phyloP scores from a whole-genome alignment of 2,888 invertebrate genomes.

The Drosophila phalerata region DNA sequence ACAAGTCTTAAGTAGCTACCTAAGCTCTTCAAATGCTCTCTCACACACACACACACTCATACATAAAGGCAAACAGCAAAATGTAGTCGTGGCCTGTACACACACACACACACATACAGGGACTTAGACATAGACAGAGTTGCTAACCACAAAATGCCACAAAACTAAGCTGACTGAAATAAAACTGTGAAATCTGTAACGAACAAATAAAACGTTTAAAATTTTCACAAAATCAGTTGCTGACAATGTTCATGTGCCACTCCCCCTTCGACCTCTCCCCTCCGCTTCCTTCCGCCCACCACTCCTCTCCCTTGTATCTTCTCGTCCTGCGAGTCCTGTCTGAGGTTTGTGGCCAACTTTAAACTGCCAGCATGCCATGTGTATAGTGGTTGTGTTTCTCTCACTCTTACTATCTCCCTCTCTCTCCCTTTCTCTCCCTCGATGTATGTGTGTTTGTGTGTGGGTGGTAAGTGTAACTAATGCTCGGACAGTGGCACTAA shows the following conservation, averaged over 20 bases:
- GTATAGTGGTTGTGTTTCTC: slow-evolving; percentile 17
- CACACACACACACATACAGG: slow-evolving; percentile 7
- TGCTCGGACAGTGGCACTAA: slow-evolving; percentile 81
- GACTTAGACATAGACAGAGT: slow-evolving; percentile 23
- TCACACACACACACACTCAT: slow-evolving; percentile 25
- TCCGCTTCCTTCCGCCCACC: no score
- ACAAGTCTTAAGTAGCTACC: slow-evolving; percentile 55
- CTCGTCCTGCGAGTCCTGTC: slow-evolving; percentile 27
- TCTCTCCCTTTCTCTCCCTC: neutral
- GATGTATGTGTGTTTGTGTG: slow-evolving; percentile 14
- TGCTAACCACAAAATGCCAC: slow-evolving; percentile 60
- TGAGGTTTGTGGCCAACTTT: slow-evolving; percentile 75
- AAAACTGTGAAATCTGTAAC: slow-evolving; percentile 62
- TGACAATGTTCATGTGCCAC: slow-evolving; percentile 70
- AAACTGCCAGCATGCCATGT: slow-evolving; percentile 64
- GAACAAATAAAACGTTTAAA: slow-evolving; percentile 78
- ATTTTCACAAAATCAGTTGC: slow-evolving; percentile 77
- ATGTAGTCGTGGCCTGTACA: slow-evolving; percentile 41
- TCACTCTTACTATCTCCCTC: neutral
- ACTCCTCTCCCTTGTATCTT: neutral
- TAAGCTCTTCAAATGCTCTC: slow-evolving; percentile 57
- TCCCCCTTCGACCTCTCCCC: neutral
- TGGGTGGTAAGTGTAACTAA: slow-evolving; percentile 74
- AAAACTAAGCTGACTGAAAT: slow-evolving; percentile 72
- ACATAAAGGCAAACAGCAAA: slow-evolving; percentile 36